Percentiles rank a stretch among this genome's conserved stretches.
phyloP scores from a whole-genome alignment of 2,888 invertebrate species.

The Rhagonycha fulva region DNA sequence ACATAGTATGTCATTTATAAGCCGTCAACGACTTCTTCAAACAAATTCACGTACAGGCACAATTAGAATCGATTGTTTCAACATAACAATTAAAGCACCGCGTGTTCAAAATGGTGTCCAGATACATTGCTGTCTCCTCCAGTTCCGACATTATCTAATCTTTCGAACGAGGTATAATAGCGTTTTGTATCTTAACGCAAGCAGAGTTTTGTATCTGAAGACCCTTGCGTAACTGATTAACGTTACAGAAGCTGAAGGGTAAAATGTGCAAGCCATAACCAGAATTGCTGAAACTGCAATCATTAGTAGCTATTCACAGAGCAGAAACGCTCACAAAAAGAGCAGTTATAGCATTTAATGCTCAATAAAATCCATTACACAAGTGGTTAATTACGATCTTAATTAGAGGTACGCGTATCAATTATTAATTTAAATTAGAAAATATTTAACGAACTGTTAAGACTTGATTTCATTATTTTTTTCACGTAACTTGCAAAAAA shows the following conservation, averaged over 20 bases:
- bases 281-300: slow-evolving; percentile 29
- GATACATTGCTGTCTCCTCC: background rate
- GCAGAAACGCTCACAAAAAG: slow-evolving; percentile 25
- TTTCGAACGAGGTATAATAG: background rate
- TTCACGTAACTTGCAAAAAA: background rate
- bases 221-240: slow-evolving; percentile 22
- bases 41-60: background rate
- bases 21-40: too few species aligned
- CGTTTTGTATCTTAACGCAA: slow-evolving; percentile 10
- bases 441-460: background rate
- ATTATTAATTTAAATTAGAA: slow-evolving; percentile 16
- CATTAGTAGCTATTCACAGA: slow-evolving; percentile 27
- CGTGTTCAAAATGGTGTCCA: background rate
- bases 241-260: slow-evolving; percentile 17
- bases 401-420: slow-evolving; percentile 24
- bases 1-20: background rate
- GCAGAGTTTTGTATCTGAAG: slow-evolving; percentile 2
- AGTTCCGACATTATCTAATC: background rate
- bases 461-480: background rate
- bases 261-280: slow-evolving; percentile 23
- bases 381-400: slow-evolving; percentile 28
- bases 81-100: background rate
- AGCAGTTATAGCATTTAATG: slow-evolving; percentile 28
- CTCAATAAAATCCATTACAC: slow-evolving; percentile 26
- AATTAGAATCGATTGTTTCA: background rate